Evolutionary conservation across 1,140 invertebrate species (phyloP), one percentile per base, ranked within the genome.

Genomic region (Bathynomus jamesi): DNA sequence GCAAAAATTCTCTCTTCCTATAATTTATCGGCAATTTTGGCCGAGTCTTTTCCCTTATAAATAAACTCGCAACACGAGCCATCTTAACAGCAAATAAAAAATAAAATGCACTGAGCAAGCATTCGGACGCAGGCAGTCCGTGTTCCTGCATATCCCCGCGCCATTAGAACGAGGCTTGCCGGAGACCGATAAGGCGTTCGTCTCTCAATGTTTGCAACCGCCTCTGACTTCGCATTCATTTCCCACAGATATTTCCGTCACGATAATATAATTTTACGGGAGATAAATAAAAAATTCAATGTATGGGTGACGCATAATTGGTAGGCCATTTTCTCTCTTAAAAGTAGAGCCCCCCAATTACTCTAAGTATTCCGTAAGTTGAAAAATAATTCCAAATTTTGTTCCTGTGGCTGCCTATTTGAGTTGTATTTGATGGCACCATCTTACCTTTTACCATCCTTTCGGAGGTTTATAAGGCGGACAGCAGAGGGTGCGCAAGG

Each of bases 221-320:
- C 11, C 40, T 53, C 40, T 53, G 40, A 53, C 40, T 53, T 53
- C 40, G 40, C 40, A 53, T 53, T 53, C 40, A 53, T 53, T 53
- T 53, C 40, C 21, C 21, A 53, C 40, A 53, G 40, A 53, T 53
- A 53, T 53, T 53, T 21, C 40, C 40, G 40, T 53, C 40, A 53
- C 13, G 40, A 53, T 17, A 17, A 53, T 17, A 21, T 53, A 53
- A 53, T 53, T 53, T 53, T 53, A 53, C 40, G 40, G 40, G 13
- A 53, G 40, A 53, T 53, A 53, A 53, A 53, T 53, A 53, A 53
- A 53, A 53, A 53, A 53, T 53, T 53, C 40, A 53, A 53, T 53
- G 40, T 53, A 53, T 53, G 40, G 40, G 40, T 53, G 40, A 53
- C 40, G 40, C 40, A 53, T 53, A 53, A 53, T 53, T 53, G 40